A percentile compares a stretch with the other conserved stretches of the same genome.
These are phyloP conservation scores for Phrynosoma blainvillii DNA, from an alignment of 2,113 vertebrate species.

Conservation along the genomic window DNA sequence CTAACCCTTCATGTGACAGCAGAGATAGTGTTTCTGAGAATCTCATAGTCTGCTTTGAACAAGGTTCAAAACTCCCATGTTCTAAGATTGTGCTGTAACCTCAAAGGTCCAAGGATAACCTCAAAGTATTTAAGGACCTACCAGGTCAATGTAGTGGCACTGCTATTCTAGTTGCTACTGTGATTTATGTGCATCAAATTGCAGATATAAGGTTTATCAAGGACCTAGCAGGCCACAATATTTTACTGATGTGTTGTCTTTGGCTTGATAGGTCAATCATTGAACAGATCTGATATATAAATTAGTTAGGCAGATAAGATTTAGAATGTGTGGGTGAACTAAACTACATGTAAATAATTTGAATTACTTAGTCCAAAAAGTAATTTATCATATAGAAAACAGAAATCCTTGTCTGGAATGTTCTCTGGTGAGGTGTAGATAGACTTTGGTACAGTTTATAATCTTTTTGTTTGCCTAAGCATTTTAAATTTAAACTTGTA, in stretches of 20 bases:
- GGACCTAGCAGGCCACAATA: background rate
- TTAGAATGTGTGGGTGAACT: no score
- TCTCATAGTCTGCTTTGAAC: background rate
- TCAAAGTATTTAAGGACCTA: background rate
- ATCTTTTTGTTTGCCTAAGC: no score
- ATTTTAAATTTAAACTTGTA: no score
- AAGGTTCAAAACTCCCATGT: background rate
- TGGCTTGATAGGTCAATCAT: background rate
- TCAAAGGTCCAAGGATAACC: background rate
- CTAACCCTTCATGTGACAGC: background rate
- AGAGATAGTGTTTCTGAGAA: background rate
- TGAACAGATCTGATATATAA: no score
- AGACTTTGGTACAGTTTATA: no score
- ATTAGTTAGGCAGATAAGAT: no score
- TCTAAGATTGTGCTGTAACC: background rate
- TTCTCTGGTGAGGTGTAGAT: no score
- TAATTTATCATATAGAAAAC: no score
- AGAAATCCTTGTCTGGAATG: no score
- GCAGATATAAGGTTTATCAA: background rate
- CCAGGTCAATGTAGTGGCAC: background rate
- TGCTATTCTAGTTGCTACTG: background rate
- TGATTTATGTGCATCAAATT: background rate
- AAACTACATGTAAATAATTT: no score
- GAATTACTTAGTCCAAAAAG: no score
- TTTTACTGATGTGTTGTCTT: background rate